Base-by-base conservation (phyloP, 1,140 invertebrate genomes). In the Papilio glaucus region DNA sequence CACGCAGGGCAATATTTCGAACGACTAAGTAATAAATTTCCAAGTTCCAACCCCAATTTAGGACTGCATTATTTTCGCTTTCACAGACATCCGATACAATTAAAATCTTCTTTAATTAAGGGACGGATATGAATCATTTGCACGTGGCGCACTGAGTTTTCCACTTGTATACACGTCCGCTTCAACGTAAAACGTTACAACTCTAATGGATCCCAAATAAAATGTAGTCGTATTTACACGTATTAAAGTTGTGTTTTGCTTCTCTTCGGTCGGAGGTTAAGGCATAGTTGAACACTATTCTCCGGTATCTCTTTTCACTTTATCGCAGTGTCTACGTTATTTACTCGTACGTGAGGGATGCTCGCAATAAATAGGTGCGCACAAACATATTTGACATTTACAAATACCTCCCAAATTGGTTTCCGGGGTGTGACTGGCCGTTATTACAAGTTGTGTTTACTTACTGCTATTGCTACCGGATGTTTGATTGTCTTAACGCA, bases 81-180 rank as follows among this genome's bases (percentile, higher is more conserved):
- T 91, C 90, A 88, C 87, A 92, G 91, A 90, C 91, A 91, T 92
- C 89, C 91, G 88, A 93, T 93, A 93, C 90, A 93, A 93, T 93
- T 93, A 93, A 93, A 93, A 93, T 93, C 91, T 93, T 93, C 92
- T 93, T 93, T 93, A 94, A 94, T 94, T 94, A 94, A 93, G 92
- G 92, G 86, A 88, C 83, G 85, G 77, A 83, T 77, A 90, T 93
- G 87, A 92, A 94, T 94, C 93, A 94, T 94, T 94, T 86, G 93
- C 93, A 94, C 92, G 92, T 94, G 93, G 93, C 85, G 91, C 91
- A 89, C 86, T 79, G 86, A 92, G 87, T 93, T 92, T 93, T 93
- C 91, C 88, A 89, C 85, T 91, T 89, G 86, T 89, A 85, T 85
- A 85, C 83, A 73, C 81, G 80, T 75, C 75, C 77, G 77, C 81